Percentiles rank a stretch among this genome's conserved stretches.
phyloP scores from a whole-genome alignment of 92 coral and sea anemone species.

The Phenganax stokvisi region DNA sequence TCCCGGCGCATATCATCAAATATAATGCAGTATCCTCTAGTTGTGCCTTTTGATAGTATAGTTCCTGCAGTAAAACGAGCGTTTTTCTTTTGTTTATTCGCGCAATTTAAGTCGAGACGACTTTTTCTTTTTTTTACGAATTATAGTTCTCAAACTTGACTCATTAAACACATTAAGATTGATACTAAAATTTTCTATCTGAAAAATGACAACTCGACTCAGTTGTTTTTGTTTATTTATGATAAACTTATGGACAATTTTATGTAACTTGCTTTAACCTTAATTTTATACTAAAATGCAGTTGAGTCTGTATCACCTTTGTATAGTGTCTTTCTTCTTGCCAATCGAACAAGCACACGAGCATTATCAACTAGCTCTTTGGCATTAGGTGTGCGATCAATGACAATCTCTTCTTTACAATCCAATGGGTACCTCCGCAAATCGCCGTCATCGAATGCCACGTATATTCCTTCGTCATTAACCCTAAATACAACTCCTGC shows the following conservation, averaged over 20 bases:
- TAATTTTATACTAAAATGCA: background rate
- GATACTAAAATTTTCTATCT: no score
- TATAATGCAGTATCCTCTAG: conserved; percentile 19
- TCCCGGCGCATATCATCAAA: conserved; percentile 16
- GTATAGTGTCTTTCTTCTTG: conserved; percentile 11
- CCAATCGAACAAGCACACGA: background rate
- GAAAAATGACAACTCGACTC: no score
- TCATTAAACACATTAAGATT: no score
- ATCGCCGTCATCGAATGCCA: conserved; percentile 11
- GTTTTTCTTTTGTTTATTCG: no score
- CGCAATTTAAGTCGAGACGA: no score
- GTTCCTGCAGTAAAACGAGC: background rate
- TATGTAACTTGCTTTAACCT: no score
- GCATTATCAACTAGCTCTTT: conserved; percentile 5
- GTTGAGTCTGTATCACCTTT: background rate
- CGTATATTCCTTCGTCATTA: conserved; percentile 12
- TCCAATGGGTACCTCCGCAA: background rate
- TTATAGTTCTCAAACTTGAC: no score
- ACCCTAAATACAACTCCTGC: background rate
- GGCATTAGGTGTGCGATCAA: background rate
- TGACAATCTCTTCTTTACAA: conserved; percentile 1
- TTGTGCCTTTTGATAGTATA: background rate
- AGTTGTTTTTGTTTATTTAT: no score
- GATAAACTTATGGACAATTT: no score
- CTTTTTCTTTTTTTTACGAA: no score